phyloP scores from a whole-genome alignment of 2,888 invertebrate species.

The Apamea anceps region DNA sequence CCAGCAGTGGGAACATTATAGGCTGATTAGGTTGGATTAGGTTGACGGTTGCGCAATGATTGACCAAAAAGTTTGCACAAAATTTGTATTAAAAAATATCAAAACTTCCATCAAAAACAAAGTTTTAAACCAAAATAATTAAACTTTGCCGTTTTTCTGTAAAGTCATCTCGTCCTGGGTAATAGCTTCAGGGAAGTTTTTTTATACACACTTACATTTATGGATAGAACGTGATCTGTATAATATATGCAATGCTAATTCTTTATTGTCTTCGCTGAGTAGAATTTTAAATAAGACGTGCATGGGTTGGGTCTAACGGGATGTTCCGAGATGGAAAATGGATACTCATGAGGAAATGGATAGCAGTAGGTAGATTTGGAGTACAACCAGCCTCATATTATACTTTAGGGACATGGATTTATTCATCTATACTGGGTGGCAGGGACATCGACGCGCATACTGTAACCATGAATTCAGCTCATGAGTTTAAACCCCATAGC shows the following conservation, averaged over 20 bases:
- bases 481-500: no score
- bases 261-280: constrained; percentile 42
- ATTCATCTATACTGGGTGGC: no score
- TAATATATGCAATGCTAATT: constrained; percentile 48
- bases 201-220: constrained; percentile 46
- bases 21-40: no score
- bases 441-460: no score
- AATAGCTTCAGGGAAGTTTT: constrained; percentile 28
- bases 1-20: no score
- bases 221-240: constrained; percentile 49
- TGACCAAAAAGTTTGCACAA: background rate
- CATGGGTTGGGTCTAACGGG: background rate
- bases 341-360: no score
- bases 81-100: background rate
- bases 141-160: constrained; percentile 29
- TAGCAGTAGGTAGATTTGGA: background rate
- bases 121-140: constrained; percentile 7
- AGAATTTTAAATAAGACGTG: constrained; percentile 53
- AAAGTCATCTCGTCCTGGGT: constrained; percentile 32
- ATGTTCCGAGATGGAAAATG: background rate
- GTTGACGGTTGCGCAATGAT: background rate
- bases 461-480: no score
- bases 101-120: background rate
- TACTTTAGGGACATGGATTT: background rate
- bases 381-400: background rate